Conservation (phyloP, 2,113 vertebrate species). For the Phylloscopus trochilus region DNA sequence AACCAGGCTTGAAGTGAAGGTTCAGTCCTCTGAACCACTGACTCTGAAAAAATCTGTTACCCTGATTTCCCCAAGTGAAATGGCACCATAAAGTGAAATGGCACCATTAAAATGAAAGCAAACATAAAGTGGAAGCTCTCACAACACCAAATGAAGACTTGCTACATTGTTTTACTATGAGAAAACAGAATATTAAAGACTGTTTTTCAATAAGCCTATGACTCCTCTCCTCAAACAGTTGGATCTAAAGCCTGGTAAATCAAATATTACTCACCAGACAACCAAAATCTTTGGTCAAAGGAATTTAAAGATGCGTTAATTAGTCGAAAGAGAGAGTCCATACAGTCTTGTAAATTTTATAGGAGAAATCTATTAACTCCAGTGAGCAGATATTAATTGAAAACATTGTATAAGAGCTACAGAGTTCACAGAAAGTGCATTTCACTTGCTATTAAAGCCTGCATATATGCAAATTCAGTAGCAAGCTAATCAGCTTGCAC, state of each 20-base stretch:
- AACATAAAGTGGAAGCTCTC: neutral
- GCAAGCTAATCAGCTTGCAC: neutral
- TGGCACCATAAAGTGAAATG: neutral
- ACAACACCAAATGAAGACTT: neutral
- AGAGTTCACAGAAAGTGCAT: conserved; percentile 53
- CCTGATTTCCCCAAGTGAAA: neutral
- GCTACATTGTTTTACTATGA: neutral
- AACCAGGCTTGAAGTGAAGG: neutral
- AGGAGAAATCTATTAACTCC: conserved; percentile 48
- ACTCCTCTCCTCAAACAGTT: neutral
- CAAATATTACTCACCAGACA: conserved; percentile 34
- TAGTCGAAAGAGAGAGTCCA: conserved; percentile 43
- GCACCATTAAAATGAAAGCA: conserved; percentile 1
- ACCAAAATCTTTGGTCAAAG: conserved; percentile 8
- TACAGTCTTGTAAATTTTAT: conserved; percentile 48
- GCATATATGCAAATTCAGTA: neutral
- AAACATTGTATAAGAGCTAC: neutral
- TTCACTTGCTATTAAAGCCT: conserved; percentile 2
- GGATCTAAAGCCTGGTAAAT: conserved; percentile 34
- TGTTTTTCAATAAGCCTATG: neutral
- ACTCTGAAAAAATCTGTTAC: neutral
- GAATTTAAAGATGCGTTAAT: conserved; percentile 61
- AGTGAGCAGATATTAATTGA: conserved; percentile 57
- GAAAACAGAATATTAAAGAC: neutral
- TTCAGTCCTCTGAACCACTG: neutral